phyloP scores from a whole-genome alignment of 2,888 invertebrate species.

The Myathropa florea region DNA sequence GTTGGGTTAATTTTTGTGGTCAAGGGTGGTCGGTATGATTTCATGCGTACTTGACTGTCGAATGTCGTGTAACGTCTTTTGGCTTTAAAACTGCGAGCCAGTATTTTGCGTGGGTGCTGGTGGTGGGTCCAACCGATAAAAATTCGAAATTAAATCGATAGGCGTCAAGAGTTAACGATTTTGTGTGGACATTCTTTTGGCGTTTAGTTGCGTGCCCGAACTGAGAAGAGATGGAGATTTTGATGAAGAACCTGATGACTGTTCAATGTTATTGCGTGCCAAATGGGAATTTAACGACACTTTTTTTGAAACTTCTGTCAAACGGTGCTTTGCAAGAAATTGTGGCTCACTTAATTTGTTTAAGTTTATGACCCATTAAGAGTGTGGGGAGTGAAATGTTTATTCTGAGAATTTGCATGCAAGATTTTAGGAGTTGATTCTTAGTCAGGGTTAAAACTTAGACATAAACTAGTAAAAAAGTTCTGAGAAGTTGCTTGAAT shows the following conservation, averaged over 20 bases:
- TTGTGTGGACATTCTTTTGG: background rate
- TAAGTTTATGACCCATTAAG: background rate
- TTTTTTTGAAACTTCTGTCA: background rate
- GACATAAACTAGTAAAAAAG: too few relatives aligned
- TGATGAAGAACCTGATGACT: background rate
- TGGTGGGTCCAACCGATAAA: background rate
- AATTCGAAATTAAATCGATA: background rate
- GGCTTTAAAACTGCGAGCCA: too few relatives aligned
- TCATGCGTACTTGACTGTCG: conserved; percentile 21
- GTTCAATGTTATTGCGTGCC: background rate
- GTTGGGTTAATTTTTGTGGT: background rate
- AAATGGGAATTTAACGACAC: background rate
- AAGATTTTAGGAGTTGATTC: too few relatives aligned
- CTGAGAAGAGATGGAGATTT: background rate
- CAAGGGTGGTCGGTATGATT: conserved; percentile 1
- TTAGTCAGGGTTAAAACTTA: too few relatives aligned
- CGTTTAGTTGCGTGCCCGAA: background rate
- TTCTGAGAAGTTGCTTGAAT: too few relatives aligned
- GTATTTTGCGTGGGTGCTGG: background rate
- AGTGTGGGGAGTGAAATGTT: background rate
- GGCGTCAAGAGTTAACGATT: background rate
- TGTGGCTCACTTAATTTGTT: background rate
- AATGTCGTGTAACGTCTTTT: conserved; percentile 13
- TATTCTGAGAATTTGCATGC: background rate
- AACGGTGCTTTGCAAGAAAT: background rate